Evolutionary conservation across 2,113 vertebrate species (phyloP).

Genomic region (Carlito syrichta): DNA sequence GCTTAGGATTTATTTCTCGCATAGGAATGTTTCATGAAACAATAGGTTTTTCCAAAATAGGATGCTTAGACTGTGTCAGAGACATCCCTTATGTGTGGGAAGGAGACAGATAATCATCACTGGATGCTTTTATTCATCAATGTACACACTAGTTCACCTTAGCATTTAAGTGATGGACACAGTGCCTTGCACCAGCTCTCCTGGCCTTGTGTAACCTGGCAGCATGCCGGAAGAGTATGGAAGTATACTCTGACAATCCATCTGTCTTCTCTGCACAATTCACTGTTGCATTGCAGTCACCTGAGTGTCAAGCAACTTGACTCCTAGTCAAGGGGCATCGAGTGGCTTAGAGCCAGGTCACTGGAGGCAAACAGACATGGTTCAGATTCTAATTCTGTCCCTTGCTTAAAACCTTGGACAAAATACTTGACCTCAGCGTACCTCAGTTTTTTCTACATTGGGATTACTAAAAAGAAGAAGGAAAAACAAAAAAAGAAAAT

Average conservation of each 20-base stretch:
- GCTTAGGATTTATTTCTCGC: background rate
- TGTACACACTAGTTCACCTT: background rate
- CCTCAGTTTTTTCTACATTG: background rate
- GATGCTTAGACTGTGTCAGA: background rate
- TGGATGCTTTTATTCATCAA: background rate
- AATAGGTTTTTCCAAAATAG: background rate
- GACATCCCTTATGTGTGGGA: background rate
- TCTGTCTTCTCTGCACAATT: background rate
- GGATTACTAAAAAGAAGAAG: background rate
- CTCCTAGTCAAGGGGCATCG: background rate
- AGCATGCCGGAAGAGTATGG: background rate
- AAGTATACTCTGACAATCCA: background rate
- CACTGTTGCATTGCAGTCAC: background rate
- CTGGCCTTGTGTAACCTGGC: background rate
- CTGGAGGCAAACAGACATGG: background rate
- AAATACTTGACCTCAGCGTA: background rate
- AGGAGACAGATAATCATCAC: no score
- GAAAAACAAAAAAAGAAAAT: background rate
- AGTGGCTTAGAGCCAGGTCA: background rate
- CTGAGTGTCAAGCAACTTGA: rapidly evolving
- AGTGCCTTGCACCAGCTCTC: background rate
- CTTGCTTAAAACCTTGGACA: background rate
- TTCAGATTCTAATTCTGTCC: background rate
- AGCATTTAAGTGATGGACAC: background rate
- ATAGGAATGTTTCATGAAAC: background rate